phyloP scores from a whole-genome alignment of 2,888 invertebrate species.

The Syritta pipiens region DNA sequence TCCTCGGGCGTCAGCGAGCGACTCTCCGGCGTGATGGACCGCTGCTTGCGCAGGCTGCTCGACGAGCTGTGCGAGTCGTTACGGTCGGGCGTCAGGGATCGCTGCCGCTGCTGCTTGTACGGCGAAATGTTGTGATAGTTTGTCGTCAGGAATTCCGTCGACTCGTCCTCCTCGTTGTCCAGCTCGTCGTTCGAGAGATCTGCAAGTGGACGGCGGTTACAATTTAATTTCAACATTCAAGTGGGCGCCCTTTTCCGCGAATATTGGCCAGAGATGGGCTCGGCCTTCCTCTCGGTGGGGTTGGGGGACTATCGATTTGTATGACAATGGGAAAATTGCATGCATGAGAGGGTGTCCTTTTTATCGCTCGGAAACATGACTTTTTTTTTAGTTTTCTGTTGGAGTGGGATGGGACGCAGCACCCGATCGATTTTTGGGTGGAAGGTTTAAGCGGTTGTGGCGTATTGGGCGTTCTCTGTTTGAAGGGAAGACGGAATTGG shows the following conservation, averaged over 20 bases:
- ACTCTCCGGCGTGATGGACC: conserved; percentile 79
- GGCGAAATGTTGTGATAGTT: conserved; percentile 76
- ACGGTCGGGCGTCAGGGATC: conserved; percentile 78
- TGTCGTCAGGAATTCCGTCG: conserved; percentile 76
- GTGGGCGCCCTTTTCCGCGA: neutral
- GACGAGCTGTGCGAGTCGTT: conserved; percentile 78
- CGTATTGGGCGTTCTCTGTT: too few relatives aligned
- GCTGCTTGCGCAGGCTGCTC: conserved; percentile 76
- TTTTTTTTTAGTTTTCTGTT: neutral
- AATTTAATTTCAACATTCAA: neutral
- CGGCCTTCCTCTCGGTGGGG: too few relatives aligned
- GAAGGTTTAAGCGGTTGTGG: too few relatives aligned
- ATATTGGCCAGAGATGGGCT: neutral
- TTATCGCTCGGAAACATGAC: conserved; percentile 3
- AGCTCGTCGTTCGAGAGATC: conserved; percentile 82
- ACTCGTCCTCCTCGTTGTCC: conserved; percentile 80
- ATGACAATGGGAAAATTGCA: conserved; percentile 6
- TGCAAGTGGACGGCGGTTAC: conserved; percentile 11
- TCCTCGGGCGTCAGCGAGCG: conserved; percentile 78
- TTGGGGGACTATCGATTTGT: conserved; percentile 40
- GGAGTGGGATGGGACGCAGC: conserved; percentile 19
- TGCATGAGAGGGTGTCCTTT: neutral
- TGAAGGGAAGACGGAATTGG: too few relatives aligned
- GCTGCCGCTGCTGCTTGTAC: conserved; percentile 76
- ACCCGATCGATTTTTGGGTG: too few relatives aligned